These are phyloP conservation scores for Typhlichthys subterraneus DNA, from an alignment of 2,797 vertebrate species.

Conservation along the genomic window DNA sequence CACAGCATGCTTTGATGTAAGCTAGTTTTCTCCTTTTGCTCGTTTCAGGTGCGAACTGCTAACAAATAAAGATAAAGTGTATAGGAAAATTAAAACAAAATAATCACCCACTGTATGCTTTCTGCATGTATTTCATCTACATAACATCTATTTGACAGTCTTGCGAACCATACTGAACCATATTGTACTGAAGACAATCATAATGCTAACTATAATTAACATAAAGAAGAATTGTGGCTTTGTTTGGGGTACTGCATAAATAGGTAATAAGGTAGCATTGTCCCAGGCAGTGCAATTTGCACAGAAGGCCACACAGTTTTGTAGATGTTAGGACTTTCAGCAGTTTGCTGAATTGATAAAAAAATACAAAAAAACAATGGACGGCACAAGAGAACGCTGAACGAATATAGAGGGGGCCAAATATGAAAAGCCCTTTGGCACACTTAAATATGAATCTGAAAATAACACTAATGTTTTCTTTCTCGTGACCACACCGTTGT, in stretches of 20 bases:
- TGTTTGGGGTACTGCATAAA: constrained; percentile 14
- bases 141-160: constrained; percentile 29
- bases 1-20: constrained; percentile 15
- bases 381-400: constrained; percentile 43
- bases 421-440: constrained; percentile 43
- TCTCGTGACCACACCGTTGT: constrained; percentile 24
- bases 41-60: background rate
- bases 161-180: background rate
- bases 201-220: constrained; percentile 13
- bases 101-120: background rate
- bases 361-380: constrained; percentile 43
- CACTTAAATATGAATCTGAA: constrained; percentile 43
- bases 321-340: constrained; percentile 1
- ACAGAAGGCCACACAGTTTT: constrained; percentile 9
- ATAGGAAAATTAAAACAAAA: constrained; percentile 8
- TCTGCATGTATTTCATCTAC: constrained; percentile 42
- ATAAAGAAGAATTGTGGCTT: constrained; percentile 3
- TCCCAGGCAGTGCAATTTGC: constrained; percentile 15
- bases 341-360: constrained; percentile 19
- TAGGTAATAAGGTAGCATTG: constrained; percentile 1
- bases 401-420: constrained; percentile 11
- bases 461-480: constrained; percentile 24
- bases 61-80: constrained; percentile 6
- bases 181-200: background rate
- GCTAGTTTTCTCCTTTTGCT: background rate